Evolutionary conservation across 2,888 invertebrate species (phyloP), one percentile per base, ranked within the genome.

Genomic region (Drosophila anceps): DNA sequence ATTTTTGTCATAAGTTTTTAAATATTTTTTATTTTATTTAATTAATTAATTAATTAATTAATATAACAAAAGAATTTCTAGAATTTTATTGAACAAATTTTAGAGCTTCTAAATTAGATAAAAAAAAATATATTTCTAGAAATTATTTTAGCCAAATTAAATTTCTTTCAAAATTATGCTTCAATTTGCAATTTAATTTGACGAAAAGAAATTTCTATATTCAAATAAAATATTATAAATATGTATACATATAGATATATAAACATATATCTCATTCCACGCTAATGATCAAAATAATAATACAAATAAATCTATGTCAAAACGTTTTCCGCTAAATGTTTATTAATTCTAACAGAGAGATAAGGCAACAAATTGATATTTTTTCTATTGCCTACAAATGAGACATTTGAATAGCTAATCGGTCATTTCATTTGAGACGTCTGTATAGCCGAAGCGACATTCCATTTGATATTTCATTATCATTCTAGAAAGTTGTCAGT

Each of bases 271-370:
- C 10, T 27, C 29, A 46, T 46, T 27, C 46, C 1, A 48, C 10
- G 48, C 27, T 29, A 48, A 50, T 50, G 6, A 4, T 31, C 24
- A 27, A 20, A 35, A 43, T 33, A 57, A 55, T 10, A 29, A 13
- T 18, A 5, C 29, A 54, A n/a, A 41, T 24, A 60, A 60, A 69
- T 54, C n/a, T 29, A 50, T 69, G 60, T 54, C 46, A 69, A 69
- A 54, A 33, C 24, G 35, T 41, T 55, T 37, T 50, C 5, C 18
- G 27, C 10, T 39, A 48, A 69, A 54, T 48, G 43, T 27, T 24
- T n/a, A 51, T 29, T 37, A 18, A 46, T 27, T 39, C n/a, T 12
- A 54, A 2, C 18, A 35, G 8, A 53, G 58, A 20, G 5, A 18
- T 18, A 10, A 29, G n/a, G 15, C 44, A 68, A 43, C 0, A 33